Conservation (phyloP, 2,797 vertebrate genomes). For the Malacoctenus gilli region DNA sequence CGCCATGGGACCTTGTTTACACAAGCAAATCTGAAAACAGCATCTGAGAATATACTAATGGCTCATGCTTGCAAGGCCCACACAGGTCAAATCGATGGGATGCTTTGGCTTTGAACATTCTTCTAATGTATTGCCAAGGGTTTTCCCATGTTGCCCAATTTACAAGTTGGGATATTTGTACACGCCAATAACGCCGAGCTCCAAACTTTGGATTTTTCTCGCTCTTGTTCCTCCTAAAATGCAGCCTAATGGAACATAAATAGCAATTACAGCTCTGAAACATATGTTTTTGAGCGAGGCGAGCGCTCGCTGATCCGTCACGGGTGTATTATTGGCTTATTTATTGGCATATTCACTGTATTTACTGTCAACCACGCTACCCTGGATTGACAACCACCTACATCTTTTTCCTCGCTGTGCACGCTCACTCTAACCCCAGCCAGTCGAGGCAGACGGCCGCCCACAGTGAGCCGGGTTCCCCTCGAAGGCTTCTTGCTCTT, state of each 20-base stretch:
- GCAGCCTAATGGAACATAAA: conserved; percentile 39
- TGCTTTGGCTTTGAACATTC: conserved; percentile 72
- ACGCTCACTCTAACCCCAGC: neutral
- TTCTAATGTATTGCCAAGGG: conserved; percentile 78
- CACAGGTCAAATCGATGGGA: conserved; percentile 82
- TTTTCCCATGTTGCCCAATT: conserved; percentile 77
- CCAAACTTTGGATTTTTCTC: conserved; percentile 65
- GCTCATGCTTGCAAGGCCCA: conserved; percentile 76
- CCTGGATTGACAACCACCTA: conserved; percentile 8
- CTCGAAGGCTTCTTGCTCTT: neutral
- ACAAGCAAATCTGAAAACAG: conserved; percentile 71
- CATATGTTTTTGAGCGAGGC: conserved; percentile 6
- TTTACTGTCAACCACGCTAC: conserved; percentile 12
- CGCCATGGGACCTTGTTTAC: conserved; percentile 76
- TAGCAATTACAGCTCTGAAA: conserved; percentile 15
- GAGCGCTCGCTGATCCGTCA: conserved; percentile 13
- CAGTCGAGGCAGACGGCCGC: conserved; percentile 18
- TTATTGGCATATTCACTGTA: neutral
- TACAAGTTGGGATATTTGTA: conserved; percentile 77
- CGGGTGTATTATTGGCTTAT: conserved; percentile 21
- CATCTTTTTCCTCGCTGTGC: conserved; percentile 13
- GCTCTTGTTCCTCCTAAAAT: conserved; percentile 49
- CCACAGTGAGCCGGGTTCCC: conserved; percentile 16
- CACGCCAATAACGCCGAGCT: conserved; percentile 54
- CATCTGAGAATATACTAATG: conserved; percentile 76